A percentile compares a stretch with the other conserved stretches of the same genome.
phyloP scores from a whole-genome alignment of 2,797 vertebrate species.

The Babyrousa celebensis region DNA sequence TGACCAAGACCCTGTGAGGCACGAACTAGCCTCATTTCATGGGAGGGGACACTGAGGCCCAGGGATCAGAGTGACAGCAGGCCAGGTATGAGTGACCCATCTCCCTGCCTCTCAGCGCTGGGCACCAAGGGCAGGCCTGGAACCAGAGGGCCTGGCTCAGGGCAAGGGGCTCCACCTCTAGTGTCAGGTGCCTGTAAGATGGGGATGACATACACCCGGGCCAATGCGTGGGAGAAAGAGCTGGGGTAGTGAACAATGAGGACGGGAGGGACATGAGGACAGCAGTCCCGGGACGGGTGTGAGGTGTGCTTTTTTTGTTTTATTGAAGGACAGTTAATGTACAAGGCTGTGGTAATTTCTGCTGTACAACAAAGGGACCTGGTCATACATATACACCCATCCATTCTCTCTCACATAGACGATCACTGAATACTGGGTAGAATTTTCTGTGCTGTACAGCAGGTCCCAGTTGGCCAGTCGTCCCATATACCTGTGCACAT shows the following conservation, averaged over 20 bases:
- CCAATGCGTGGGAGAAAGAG: accelerated
- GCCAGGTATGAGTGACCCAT: neutral
- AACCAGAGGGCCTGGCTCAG: neutral
- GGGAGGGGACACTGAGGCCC: neutral
- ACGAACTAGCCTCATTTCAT: neutral
- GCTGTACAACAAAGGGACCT: too few species aligned
- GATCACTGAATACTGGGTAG: too few species aligned
- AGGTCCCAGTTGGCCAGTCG: too few species aligned
- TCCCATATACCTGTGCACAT: too few species aligned
- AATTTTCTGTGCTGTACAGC: too few species aligned
- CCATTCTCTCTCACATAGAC: too few species aligned
- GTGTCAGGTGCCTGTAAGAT: neutral
- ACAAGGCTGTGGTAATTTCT: too few species aligned
- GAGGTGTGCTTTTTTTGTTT: too few species aligned
- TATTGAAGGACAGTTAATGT: too few species aligned
- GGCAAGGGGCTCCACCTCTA: neutral
- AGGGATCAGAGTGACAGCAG: neutral
- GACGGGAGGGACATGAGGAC: neutral
- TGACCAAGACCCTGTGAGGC: neutral
- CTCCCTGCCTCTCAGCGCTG: neutral
- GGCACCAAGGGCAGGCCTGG: neutral
- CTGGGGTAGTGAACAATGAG: neutral
- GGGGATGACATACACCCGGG: neutral
- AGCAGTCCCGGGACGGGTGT: accelerated
- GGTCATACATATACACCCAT: too few species aligned